Percentiles rank a stretch among this genome's conserved stretches.
These are phyloP conservation scores for Chrysogorgia sp. DNA, from an alignment of 92 coral and sea anemone genomes.

Conservation along the genomic window DNA sequence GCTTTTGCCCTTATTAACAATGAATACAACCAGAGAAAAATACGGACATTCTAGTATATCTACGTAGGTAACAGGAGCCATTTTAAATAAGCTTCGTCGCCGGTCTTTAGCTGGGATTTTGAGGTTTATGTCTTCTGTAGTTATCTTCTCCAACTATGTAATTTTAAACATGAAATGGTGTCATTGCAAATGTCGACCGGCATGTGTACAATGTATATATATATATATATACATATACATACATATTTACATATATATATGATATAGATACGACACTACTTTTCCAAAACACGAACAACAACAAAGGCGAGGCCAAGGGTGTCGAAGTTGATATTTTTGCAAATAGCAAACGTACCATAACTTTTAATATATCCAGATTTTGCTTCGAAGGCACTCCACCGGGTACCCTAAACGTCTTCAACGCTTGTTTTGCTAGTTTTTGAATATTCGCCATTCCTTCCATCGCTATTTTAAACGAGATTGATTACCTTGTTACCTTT, in stretches of 20 bases:
- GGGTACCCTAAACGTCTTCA: constrained; percentile 67
- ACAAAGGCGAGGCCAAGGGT: neutral
- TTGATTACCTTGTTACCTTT: no score
- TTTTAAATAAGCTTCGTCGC: constrained; percentile 52
- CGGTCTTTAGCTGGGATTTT: constrained; percentile 53
- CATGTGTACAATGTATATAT: no score
- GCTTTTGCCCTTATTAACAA: constrained; percentile 72
- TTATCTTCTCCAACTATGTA: constrained; percentile 68
- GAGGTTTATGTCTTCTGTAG: constrained; percentile 81
- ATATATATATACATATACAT: constrained; percentile 5
- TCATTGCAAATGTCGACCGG: neutral
- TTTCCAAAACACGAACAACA: neutral
- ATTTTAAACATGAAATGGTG: no score
- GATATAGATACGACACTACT: no score
- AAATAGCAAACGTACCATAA: constrained; percentile 78
- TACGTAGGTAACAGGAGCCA: constrained; percentile 81
- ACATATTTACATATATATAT: no score
- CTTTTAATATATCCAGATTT: constrained; percentile 75
- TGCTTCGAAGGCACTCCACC: constrained; percentile 66
- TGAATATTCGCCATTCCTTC: constrained; percentile 77
- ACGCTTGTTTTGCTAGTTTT: constrained; percentile 83
- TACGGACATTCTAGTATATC: constrained; percentile 81
- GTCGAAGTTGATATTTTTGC: neutral
- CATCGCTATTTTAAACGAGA: neutral
- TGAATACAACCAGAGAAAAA: constrained; percentile 91